Evolutionary conservation across 2,888 invertebrate genomes (phyloP).

Genomic region (Tinea semifulvella): DNA sequence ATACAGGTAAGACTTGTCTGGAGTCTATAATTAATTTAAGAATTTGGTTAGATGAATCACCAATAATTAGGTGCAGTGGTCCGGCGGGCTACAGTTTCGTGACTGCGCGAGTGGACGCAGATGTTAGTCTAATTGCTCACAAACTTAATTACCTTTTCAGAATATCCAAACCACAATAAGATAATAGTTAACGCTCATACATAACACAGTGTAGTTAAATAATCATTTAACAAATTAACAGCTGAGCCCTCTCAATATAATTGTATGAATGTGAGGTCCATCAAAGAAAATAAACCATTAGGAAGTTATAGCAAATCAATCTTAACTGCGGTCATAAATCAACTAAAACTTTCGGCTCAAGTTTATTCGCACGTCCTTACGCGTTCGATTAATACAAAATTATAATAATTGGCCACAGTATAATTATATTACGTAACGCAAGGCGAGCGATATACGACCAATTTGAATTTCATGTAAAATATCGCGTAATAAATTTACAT

Average conservation of each 20-base stretch:
- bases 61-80: slow-evolving; percentile 47
- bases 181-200: slow-evolving; percentile 1
- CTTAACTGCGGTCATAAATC: slow-evolving; percentile 38
- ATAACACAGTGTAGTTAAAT: neutral
- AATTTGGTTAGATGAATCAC: slow-evolving; percentile 60
- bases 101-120: slow-evolving; percentile 46
- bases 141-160: slow-evolving; percentile 51
- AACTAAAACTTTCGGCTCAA: slow-evolving; percentile 41
- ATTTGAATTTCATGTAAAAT: slow-evolving; percentile 63
- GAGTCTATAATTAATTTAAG: slow-evolving; percentile 59
- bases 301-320: slow-evolving; percentile 9
- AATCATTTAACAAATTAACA: slow-evolving; percentile 1
- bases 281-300: slow-evolving; percentile 10
- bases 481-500: slow-evolving; percentile 63
- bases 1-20: slow-evolving; percentile 46
- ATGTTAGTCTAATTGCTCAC: slow-evolving; percentile 57
- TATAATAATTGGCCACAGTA: slow-evolving; percentile 60
- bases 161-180: slow-evolving; percentile 1
- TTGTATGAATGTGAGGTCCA: neutral
- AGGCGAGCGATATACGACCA: slow-evolving; percentile 50
- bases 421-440: slow-evolving; percentile 61
- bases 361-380: slow-evolving; percentile 63
- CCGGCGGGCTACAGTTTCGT: slow-evolving; percentile 31
- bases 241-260: neutral
- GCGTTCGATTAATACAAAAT: slow-evolving; percentile 60